Evolutionary conservation across 2,888 invertebrate genomes (phyloP).

Genomic region (Stomorhina lunata): DNA sequence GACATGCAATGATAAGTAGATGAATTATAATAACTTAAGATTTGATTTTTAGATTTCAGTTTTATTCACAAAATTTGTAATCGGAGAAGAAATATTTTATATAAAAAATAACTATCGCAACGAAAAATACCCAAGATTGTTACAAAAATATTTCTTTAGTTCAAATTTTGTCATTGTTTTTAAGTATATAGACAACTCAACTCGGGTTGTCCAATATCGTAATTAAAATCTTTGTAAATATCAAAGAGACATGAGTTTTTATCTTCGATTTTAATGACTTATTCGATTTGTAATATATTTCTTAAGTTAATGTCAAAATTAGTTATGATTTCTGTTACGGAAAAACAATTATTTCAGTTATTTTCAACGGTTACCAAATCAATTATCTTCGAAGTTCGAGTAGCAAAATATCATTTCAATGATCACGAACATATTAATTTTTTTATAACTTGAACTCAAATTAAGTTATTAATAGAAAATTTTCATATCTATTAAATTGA

Average conservation of each 20-base stretch:
- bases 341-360: not conserved
- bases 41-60: not conserved
- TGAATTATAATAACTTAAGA: conserved; percentile 12
- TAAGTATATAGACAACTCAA: conserved; percentile 10
- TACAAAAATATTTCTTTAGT: conserved; percentile 13
- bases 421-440: conserved; percentile 1
- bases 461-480: no score
- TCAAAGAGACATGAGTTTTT: conserved; percentile 1
- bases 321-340: not conserved
- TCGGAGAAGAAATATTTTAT: no score
- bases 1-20: conserved; percentile 60
- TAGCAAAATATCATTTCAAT: no score
- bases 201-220: conserved; percentile 13
- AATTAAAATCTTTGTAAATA: conserved; percentile 40
- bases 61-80: conserved; percentile 21
- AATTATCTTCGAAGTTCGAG: conserved; percentile 21
- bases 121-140: conserved; percentile 13
- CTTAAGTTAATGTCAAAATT: not conserved
- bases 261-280: not conserved
- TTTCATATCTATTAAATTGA: no score
- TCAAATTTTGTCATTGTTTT: conserved; percentile 23
- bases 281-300: not conserved
- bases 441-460: no score
- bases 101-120: not conserved
- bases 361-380: conserved; percentile 15